A percentile compares a stretch with the other conserved stretches of the same genome.
These are phyloP conservation scores for Calypte anna DNA, from an alignment of 2,113 vertebrate genomes.

Conservation along the genomic window DNA sequence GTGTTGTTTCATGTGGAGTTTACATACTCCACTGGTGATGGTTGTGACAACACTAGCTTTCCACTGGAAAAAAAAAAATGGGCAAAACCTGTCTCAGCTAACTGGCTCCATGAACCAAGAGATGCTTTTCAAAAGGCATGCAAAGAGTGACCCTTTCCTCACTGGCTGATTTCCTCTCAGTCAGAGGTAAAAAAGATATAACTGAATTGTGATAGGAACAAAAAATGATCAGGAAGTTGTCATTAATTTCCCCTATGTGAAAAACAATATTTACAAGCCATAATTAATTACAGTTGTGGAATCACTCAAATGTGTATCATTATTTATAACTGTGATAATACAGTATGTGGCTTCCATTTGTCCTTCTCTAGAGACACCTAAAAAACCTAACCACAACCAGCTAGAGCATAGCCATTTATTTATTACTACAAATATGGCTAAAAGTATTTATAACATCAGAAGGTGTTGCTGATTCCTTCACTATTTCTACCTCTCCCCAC, in stretches of 20 bases:
- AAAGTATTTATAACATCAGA: not conserved
- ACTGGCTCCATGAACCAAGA: not conserved
- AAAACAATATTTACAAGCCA: not conserved
- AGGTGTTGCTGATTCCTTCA: not conserved
- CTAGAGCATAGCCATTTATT: not conserved
- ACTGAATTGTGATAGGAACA: not conserved
- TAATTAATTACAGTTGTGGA: not conserved
- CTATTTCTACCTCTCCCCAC: not conserved
- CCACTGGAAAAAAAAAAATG: not conserved
- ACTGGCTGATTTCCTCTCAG: not conserved
- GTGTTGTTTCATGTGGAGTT: not conserved
- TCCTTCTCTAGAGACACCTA: not conserved
- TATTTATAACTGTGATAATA: not conserved
- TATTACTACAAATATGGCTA: not conserved
- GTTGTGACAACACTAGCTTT: not conserved
- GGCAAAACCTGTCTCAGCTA: not conserved
- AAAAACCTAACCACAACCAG: not conserved
- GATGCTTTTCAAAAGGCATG: not conserved
- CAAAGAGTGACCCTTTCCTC: not conserved
- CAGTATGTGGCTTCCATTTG: not conserved
- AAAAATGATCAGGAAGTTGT: not conserved
- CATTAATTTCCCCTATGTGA: not conserved
- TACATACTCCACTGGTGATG: not conserved
- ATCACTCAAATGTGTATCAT: not conserved
- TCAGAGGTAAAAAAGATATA: not conserved